These are phyloP conservation scores for Formica exsecta DNA, from an alignment of 1,140 invertebrate species.

Conservation along the genomic window DNA sequence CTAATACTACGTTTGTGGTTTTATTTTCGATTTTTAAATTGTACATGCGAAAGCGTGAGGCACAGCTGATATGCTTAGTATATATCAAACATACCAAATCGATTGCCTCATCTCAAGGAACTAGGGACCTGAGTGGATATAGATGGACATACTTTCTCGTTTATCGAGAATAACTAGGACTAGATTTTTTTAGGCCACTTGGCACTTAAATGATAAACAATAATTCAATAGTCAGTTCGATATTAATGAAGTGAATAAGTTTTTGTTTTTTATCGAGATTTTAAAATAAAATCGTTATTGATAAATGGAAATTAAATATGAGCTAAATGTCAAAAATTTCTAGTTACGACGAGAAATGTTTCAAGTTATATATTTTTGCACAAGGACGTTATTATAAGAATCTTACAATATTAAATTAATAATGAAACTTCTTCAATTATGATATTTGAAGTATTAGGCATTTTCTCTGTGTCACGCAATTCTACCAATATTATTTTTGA, in stretches of 20 bases:
- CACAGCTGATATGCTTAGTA: slow-evolving; percentile 25
- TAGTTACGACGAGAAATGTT: background rate
- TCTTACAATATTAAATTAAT: background rate
- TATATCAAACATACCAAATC: slow-evolving; percentile 41
- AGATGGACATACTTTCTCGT: background rate
- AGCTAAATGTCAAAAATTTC: slow-evolving; percentile 15
- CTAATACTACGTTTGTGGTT: background rate
- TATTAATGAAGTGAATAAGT: background rate
- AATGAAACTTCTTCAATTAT: background rate
- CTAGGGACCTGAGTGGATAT: slow-evolving; percentile 45
- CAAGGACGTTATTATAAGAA: background rate
- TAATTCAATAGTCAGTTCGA: background rate
- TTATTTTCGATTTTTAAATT: background rate
- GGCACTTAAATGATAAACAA: slow-evolving; percentile 8
- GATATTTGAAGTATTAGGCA: background rate
- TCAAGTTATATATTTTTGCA: background rate
- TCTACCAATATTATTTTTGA: slow-evolving; percentile 4
- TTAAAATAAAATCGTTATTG: slow-evolving; percentile 6
- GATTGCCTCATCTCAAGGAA: slow-evolving; percentile 45
- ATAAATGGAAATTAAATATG: background rate
- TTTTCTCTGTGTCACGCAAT: background rate
- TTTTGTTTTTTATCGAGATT: background rate
- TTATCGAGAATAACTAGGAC: slow-evolving; percentile 5
- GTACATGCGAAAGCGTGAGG: background rate
- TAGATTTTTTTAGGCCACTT: background rate